phyloP scores from a whole-genome alignment of 37 sponge, comb jelly and placozoan genomes.

The Spongilla lacustris region DNA sequence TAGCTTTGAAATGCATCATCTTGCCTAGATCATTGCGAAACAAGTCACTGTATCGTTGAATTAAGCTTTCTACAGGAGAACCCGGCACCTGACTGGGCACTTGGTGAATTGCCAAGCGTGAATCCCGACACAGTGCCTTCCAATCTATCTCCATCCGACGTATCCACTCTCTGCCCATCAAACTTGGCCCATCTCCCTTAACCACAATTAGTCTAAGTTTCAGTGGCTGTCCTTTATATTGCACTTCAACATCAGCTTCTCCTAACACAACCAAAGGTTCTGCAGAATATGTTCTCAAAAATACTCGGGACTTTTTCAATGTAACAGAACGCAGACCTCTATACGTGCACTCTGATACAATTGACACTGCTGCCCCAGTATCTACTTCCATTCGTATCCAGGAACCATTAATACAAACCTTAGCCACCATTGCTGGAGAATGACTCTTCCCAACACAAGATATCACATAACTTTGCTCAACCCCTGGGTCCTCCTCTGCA shows the following conservation, averaged over 20 bases:
- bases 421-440: too few relatives aligned
- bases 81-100: neutral
- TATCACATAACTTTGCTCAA: too few relatives aligned
- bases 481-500: too few relatives aligned
- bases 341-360: too few relatives aligned
- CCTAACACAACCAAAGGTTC: neutral
- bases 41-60: conserved; percentile 26
- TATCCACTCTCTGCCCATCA: conserved; percentile 28
- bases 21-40: conserved; percentile 28
- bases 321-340: neutral
- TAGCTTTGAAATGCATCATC: conserved; percentile 9
- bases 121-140: neutral
- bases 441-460: too few relatives aligned
- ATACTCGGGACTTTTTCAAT: conserved; percentile 2
- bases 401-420: too few relatives aligned
- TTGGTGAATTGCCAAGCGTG: neutral
- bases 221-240: neutral
- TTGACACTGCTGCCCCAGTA: too few relatives aligned
- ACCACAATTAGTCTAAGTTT: conserved; percentile 4
- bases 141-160: conserved; percentile 9
- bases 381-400: too few relatives aligned
- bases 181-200: conserved; percentile 5
- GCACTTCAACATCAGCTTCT: neutral
- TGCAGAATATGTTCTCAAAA: neutral
- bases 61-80: neutral